Evolutionary conservation across 2,888 invertebrate species (phyloP), one percentile per base, ranked within the genome.

Genomic region (Scaptomyza reducta): DNA sequence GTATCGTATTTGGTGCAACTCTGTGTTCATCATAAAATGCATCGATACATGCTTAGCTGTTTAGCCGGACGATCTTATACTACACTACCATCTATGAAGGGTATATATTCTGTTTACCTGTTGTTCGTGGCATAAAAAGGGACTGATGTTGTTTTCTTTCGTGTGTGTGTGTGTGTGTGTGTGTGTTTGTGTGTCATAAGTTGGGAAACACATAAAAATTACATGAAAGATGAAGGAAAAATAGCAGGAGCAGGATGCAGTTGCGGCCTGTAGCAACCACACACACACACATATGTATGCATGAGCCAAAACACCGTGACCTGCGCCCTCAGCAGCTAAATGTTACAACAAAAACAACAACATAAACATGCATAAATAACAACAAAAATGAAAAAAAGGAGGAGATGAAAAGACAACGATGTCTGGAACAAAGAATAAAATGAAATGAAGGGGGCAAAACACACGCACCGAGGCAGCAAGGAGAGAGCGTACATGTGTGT

Each of bases 211-310:
- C 1, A 38, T 16, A 35, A 10, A 9, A 22, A 25, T 14, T n/a
- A 31, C n/a, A 56, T 13, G 18, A 29, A 46, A 44, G 29, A 27
- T 14, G 25, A 55, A 46, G 50, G 35, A 51, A 61, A 55, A 67
- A 51, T 70, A 70, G 68, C 70, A 74, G 74, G 64, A 69, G 65
- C 75, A 77, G 65, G 78, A 77, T 73, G 75, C 74, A 74, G 74
- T 72, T 68, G 77, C 57, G 55, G 70, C 50, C 64, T 70, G 14
- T 35, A 22, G 54, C 47, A 11, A 14, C 41, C 16, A 41, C 47
- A 31, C 47, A 33, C 18, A 47, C 2, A 16, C 2, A 44, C 7
- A 25, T 7, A 13, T 0, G 7, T 1, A 9, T 5, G 9, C 0
- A 9, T 1, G 27, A 59, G 68, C 55, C 60, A 49, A 58, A 60